Evolutionary conservation across 2,888 invertebrate genomes (phyloP), one percentile per base, ranked within the genome.

Genomic region (Andrena hattorfiana): DNA sequence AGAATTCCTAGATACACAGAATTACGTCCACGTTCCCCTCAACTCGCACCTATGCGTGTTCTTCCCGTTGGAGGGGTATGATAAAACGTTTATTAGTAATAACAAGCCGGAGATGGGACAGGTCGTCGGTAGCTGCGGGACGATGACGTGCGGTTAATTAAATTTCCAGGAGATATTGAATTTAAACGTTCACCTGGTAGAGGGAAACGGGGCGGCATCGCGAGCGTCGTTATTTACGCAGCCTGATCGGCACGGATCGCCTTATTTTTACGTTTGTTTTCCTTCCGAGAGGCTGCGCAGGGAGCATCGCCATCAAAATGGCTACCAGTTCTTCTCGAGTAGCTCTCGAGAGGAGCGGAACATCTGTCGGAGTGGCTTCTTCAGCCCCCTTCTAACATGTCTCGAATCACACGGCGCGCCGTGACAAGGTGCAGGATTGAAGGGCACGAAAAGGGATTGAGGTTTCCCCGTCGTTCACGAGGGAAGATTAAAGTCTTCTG

Each of bases 311-410:
- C 81, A 88, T 86, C 79, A 81, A 87, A 88, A 88, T 78, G 87
- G 84, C 86, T 77, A 83, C 86, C 84, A 83, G 86, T 85, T 87
- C 84, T 82, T 77, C 82, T 84, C 78, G 86, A 89, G 89, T 83
- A 70, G 82, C 84, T 85, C 86, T 88, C 77, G 83, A 89, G 83
- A 85, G 73, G 77, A 75, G 80, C 78, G 76, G 84, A 89, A 89
- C 90, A 89, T 89, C 89, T 89, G 89, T 90, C 87, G 87, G 85
- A 86, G 89, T 88, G 88, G 81, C 83, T 87, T 86, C 81, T 85
- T 79, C 76, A 71, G 81, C 83, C 73, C 74, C 77, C 67, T 75
- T 67, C 79, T 71, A 77, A 81, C 76, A 78, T 82, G 83, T 78
- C 77, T 76, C 32, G 83, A 81, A 85, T 84, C 80, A 83, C 68